Evolutionary conservation across 2,113 vertebrate species (phyloP), one percentile per base, ranked within the genome.

Genomic region (Suncus etruscus): DNA sequence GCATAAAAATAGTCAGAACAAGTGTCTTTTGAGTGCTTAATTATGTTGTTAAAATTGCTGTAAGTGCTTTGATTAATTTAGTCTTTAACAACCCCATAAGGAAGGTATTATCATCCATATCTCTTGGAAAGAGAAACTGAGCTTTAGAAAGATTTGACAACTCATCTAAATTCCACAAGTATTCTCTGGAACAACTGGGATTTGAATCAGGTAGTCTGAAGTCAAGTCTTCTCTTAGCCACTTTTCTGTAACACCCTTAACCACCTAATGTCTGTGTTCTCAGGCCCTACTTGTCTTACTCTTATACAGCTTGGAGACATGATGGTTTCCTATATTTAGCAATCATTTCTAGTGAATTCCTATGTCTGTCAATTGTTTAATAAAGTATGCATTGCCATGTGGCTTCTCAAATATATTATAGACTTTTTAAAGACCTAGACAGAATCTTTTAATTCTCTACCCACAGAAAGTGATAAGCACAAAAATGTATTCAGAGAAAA

Each of bases 281-380:
- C 24, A 75, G 32, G 50, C 32, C 29, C 63, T 11, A 85, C 6
- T 61, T 3, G 22, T n/a, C n/a, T n/a, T 86, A 58, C 32, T 58
- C 70, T 85, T 51, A 39, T 0, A 16, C 2, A 39, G 29, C 4
- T 91, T 73, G 47, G 7, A 83, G 6, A 47, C 0, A 0, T 9
- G 78, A 47, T 76, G 51, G 22, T 93, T 92, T 88, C 54, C 20
- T 69, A 6, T 69, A 66, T 14, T 24, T 83, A 75, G 51, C 83
- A 74, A 45, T 84, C 54, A 86, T 73, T 86, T 90, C 32, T 69
- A 66, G 50, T 90, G 80, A 45, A 80, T 94, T 94, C 61, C 73
- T 83, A 20, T 76, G 58, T 1, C 58, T 72, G 22, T 68, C 83
- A 86, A 29, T 86, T 90, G n/a, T 81, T 94, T 77, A 88, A 75